Evolutionary conservation across 1,140 invertebrate genomes (phyloP), one percentile per base, ranked within the genome.

Genomic region (Probaryconus sp.): DNA sequence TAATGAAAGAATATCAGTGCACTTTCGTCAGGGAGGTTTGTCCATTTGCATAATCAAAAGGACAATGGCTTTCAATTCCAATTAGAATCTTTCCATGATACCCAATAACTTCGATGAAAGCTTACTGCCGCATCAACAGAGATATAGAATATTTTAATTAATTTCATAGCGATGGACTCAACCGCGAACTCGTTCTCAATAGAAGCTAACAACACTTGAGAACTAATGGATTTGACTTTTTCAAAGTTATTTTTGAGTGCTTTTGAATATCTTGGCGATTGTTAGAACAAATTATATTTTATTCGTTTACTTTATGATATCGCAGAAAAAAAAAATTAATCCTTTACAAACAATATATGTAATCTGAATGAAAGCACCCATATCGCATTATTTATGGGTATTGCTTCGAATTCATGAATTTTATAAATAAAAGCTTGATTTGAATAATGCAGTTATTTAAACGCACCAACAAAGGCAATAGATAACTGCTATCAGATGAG

Each of bases 41-140:
- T 45, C 24, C 43, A 56, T 56, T 56, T 40, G 61, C 43, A 56
- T 67, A 67, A 67, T 67, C 63, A 56, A 56, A 67, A 56, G 5
- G 42, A 50, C 63, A 67, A 67, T 56, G 51, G 33, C 43, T 58
- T 68, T 68, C n/a, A n/a, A n/a, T n/a, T n/a, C 31, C 53, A 68
- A 58, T 68, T 58, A 68, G 21, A 58, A 58, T 47, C 51, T 58
- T 50, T 51, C 14, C 2, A 38, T 43, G 51, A 68, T 42, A 55
- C 20, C 21, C 42, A 67, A 67, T 56, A 67, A 67, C 30, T 67
- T 67, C 51, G 42, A 67, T 67, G 50, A 67, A 67, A 50, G 31
- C 42, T 47, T 47, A 55, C 21, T 45, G 28, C 50, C 31, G 31
- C 48, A 53, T 53, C 48, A 42, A 35, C 21, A 43, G 31, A 43